Percentiles rank a stretch among this genome's conserved stretches.
phyloP scores from a whole-genome alignment of 2,113 vertebrate species.

The Rhineura floridana region DNA sequence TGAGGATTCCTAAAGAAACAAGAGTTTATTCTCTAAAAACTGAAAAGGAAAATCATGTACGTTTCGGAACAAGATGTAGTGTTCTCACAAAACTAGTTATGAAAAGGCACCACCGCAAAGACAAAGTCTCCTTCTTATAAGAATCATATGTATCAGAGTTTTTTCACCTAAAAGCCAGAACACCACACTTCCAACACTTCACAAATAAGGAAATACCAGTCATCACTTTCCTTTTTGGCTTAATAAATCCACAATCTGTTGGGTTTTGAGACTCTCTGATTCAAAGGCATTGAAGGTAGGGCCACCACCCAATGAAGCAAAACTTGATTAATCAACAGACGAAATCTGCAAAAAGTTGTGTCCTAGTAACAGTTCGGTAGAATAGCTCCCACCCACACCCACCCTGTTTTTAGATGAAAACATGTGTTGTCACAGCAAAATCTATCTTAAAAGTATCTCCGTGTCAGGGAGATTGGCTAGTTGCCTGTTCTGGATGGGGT shows the following conservation, averaged over 20 bases:
- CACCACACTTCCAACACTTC: neutral
- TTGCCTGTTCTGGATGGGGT: too few species aligned
- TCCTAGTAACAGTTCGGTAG: neutral
- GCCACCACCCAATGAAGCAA: neutral
- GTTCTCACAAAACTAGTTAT: neutral
- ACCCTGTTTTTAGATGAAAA: neutral
- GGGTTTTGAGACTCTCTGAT: neutral
- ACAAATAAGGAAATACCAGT: neutral
- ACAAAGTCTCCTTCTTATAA: slow-evolving; percentile 11
- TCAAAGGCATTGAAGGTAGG: neutral
- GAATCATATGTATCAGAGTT: neutral
- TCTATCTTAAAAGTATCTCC: neutral
- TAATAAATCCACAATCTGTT: neutral
- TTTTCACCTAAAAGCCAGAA: neutral
- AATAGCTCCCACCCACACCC: neutral
- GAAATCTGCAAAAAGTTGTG: too few species aligned
- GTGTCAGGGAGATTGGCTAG: too few species aligned
- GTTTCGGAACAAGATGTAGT: neutral
- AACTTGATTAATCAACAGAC: neutral
- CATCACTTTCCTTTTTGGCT: neutral
- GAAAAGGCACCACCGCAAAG: neutral
- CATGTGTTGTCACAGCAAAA: neutral
- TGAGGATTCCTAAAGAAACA: neutral
- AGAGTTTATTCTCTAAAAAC: neutral
- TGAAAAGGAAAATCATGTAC: rapidly evolving